Evolutionary conservation across 2,888 invertebrate genomes (phyloP).

Genomic region (Automeris io): DNA sequence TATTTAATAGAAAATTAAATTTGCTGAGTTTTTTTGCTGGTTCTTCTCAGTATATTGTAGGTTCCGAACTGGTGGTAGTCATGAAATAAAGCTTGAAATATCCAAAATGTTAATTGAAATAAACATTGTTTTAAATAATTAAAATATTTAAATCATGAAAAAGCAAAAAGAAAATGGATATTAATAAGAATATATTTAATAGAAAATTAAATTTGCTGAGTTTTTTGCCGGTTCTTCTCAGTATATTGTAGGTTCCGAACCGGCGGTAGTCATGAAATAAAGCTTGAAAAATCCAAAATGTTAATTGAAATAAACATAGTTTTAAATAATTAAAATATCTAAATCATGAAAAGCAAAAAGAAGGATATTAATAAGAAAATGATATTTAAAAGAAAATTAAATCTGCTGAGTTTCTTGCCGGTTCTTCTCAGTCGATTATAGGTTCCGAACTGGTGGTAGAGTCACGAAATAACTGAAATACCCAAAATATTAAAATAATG

Average conservation of each 20-base stretch:
- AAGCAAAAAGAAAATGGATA: no score
- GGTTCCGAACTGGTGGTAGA: slow-evolving; percentile 38
- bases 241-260: slow-evolving; percentile 55
- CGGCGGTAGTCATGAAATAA: slow-evolving; percentile 43
- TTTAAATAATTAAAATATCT: no score
- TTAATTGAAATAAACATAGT: no score
- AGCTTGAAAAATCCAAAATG: no score
- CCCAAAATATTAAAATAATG: background rate
- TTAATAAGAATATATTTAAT: no score
- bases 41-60: slow-evolving; percentile 42
- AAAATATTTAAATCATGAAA: no score
- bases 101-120: background rate
- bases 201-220: slow-evolving; percentile 32
- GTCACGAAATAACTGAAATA: background rate
- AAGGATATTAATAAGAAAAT: no score
- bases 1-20: slow-evolving; percentile 4
- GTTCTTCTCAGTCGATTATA: slow-evolving; percentile 54
- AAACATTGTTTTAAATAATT: no score
- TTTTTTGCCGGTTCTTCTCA: slow-evolving; percentile 72
- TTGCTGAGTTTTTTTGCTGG: slow-evolving; percentile 67
- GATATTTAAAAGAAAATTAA: no score
- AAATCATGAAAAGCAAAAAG: no score
- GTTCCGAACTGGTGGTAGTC: slow-evolving; percentile 37
- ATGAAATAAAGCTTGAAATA: background rate
- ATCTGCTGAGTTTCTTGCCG: no score